Conservation (phyloP, 2,797 vertebrate genomes). For the Xyrichtys novacula region DNA sequence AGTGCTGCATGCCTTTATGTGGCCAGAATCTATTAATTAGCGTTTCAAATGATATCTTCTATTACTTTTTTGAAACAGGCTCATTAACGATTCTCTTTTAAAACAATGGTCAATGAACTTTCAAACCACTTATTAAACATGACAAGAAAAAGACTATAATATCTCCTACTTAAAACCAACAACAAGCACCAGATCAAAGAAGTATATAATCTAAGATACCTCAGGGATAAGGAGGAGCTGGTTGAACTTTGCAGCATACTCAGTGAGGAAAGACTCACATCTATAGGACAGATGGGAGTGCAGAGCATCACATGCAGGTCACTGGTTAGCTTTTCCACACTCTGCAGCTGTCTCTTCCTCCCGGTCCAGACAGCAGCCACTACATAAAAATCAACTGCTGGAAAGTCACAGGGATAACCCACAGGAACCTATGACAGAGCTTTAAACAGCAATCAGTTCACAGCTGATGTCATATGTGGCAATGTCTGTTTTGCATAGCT, state of each 20-base stretch:
- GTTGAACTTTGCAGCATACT: slow-evolving; percentile 15
- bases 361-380: slow-evolving; percentile 88
- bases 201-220: slow-evolving; percentile 1
- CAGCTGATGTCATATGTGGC: slow-evolving; percentile 84
- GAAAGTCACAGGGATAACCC: slow-evolving; percentile 88
- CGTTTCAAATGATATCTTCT: not conserved
- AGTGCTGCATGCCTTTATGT: not conserved
- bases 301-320: slow-evolving; percentile 44
- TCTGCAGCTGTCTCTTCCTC: slow-evolving; percentile 84
- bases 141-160: not conserved
- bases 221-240: slow-evolving; percentile 15
- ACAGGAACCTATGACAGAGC: slow-evolving; percentile 88
- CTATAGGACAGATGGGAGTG: slow-evolving; percentile 21
- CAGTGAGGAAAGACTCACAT: slow-evolving; percentile 31
- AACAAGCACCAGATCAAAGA: slow-evolving; percentile 16
- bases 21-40: not conserved
- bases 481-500: slow-evolving; percentile 78
- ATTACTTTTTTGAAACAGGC: not conserved
- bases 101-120: not conserved
- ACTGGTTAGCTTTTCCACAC: slow-evolving; percentile 53
- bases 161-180: slow-evolving; percentile 1
- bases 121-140: slow-evolving; percentile 5
- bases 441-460: slow-evolving; percentile 94
- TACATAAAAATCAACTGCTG: slow-evolving; percentile 94
- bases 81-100: not conserved